These are phyloP conservation scores for Ectobius pallidus DNA, from an alignment of 2,888 invertebrate genomes.

Conservation along the genomic window DNA sequence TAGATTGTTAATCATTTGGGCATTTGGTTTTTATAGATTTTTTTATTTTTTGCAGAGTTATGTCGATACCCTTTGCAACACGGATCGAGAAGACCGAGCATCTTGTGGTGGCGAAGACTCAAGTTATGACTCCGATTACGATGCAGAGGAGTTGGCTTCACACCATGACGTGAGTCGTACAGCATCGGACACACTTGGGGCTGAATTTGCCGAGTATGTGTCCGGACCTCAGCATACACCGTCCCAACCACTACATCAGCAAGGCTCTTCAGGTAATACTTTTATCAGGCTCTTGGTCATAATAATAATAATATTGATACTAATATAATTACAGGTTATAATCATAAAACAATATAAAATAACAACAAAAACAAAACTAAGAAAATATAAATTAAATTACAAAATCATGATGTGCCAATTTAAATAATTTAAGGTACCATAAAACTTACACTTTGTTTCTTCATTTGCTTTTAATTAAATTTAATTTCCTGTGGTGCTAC, in stretches of 20 bases:
- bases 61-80: conserved; percentile 71
- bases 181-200: conserved; percentile 82
- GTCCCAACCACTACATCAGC: background rate
- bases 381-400: too few species aligned
- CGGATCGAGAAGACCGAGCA: conserved; percentile 52
- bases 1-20: background rate
- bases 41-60: conserved; percentile 65
- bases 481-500: too few species aligned
- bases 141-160: conserved; percentile 54
- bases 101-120: conserved; percentile 67
- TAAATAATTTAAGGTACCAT: too few species aligned
- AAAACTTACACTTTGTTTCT: too few species aligned
- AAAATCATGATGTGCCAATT: too few species aligned
- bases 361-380: too few species aligned
- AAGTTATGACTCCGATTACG: conserved; percentile 85
- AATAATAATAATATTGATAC: too few species aligned
- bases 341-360: too few species aligned
- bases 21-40: background rate
- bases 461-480: too few species aligned
- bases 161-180: conserved; percentile 83
- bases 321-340: too few species aligned
- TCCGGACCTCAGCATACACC: conserved; percentile 54
- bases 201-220: conserved; percentile 85
- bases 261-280: conserved; percentile 12
- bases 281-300: too few species aligned